These are phyloP conservation scores for Melanerpes aurifrons DNA, from an alignment of 2,113 vertebrate species.

Conservation along the genomic window DNA sequence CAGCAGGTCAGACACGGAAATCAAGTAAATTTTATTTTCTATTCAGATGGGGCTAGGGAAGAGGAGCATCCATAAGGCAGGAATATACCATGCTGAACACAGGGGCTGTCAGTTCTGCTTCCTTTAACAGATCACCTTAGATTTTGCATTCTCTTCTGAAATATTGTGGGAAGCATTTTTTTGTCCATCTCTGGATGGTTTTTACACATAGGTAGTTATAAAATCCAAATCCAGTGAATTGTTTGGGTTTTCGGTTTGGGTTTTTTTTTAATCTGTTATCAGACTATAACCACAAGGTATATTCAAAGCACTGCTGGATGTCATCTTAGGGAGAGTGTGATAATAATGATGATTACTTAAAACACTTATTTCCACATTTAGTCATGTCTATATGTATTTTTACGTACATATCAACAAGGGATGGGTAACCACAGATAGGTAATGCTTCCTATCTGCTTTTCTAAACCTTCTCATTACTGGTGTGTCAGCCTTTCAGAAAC, in stretches of 20 bases:
- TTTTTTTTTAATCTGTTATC: not conserved
- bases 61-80: not conserved
- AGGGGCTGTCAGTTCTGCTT: constrained; percentile 42
- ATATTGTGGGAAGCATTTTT: constrained; percentile 7
- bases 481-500: constrained; percentile 21
- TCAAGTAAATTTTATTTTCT: constrained; percentile 64
- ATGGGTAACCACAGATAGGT: not conserved
- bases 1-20: constrained; percentile 44
- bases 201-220: not conserved
- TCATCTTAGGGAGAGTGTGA: not conserved
- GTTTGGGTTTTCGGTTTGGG: not conserved
- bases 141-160: constrained; percentile 33
- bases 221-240: not conserved
- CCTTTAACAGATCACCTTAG: constrained; percentile 15
- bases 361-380: not conserved
- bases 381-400: not conserved
- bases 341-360: not conserved
- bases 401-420: not conserved
- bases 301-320: not conserved
- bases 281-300: not conserved
- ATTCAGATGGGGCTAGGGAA: not conserved
- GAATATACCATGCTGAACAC: constrained; percentile 12
- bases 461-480: not conserved
- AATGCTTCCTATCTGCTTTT: constrained; percentile 26
- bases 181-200: not conserved